Conservation (phyloP, 2,113 vertebrate genomes). For the Ia io region DNA sequence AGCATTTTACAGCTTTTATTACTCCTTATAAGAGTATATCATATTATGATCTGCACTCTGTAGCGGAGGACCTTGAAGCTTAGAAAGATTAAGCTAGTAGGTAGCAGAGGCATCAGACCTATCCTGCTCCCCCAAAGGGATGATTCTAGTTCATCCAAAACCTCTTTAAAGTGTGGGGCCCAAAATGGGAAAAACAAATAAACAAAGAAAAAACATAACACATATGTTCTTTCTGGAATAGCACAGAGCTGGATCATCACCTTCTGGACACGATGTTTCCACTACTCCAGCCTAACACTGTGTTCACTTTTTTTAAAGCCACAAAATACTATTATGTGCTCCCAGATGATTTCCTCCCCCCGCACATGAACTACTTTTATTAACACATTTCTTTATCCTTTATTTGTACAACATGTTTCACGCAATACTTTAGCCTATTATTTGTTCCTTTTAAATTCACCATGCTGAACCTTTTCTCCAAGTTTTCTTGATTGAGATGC, state of each 20-base stretch:
- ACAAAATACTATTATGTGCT: not conserved
- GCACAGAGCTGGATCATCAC: not conserved
- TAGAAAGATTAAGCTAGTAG: not conserved
- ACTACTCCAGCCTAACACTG: not conserved
- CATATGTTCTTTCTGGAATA: not conserved
- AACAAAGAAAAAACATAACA: not conserved
- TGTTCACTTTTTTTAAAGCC: not conserved
- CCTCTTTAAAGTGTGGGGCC: not conserved
- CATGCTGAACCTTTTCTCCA: not conserved
- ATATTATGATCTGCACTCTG: not conserved
- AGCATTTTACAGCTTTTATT: constrained; percentile 25
- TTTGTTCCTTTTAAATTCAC: not conserved
- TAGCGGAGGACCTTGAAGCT: not conserved
- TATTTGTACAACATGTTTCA: not conserved
- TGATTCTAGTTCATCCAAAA: not conserved
- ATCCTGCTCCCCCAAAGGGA: not conserved
- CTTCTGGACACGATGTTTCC: not conserved
- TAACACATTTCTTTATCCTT: not conserved
- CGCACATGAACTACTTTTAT: not conserved
- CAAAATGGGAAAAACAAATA: not conserved
- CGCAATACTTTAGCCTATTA: not conserved
- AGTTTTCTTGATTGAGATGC: not conserved
- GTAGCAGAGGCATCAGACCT: not conserved
- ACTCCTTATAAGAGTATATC: not conserved
- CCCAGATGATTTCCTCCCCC: too few relatives aligned